These are phyloP conservation scores for Sciurus vulgaris DNA, from an alignment of 2,797 vertebrate species.

Conservation along the genomic window DNA sequence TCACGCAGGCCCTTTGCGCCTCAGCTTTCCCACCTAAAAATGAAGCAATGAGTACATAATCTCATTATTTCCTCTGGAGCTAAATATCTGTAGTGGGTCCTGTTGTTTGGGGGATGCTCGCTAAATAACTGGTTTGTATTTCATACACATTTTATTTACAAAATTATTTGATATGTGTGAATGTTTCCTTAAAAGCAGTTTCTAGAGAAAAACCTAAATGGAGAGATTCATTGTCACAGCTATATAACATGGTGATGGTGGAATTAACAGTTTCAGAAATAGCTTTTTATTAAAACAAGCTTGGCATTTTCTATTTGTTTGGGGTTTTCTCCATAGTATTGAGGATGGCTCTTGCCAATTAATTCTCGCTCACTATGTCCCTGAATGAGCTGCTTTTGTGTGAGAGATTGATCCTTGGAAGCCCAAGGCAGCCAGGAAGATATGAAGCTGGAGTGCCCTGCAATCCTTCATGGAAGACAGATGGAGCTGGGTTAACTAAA, in stretches of 20 bases:
- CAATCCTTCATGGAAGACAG: constrained; percentile 32
- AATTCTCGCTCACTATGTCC: neutral
- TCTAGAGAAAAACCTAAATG: constrained; percentile 30
- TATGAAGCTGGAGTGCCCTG: neutral
- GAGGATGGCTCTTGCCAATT: constrained; percentile 34
- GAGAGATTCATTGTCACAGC: constrained; percentile 2
- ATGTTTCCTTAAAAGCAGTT: constrained; percentile 61
- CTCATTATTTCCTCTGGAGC: neutral
- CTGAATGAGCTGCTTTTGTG: constrained; percentile 10
- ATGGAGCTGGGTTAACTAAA: constrained; percentile 11
- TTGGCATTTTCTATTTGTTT: constrained; percentile 67
- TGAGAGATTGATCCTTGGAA: constrained; percentile 43
- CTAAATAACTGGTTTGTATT: neutral
- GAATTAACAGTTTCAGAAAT: constrained; percentile 46
- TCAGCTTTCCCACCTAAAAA: neutral
- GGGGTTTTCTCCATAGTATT: neutral
- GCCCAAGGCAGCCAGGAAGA: neutral
- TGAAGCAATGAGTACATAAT: neutral
- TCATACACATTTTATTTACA: constrained; percentile 32
- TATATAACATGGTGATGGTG: neutral
- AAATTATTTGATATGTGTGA: constrained; percentile 46
- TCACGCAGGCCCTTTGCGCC: neutral
- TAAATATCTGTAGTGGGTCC: neutral
- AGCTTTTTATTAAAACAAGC: constrained; percentile 56
- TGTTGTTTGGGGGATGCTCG: neutral